Percentiles rank a stretch among this genome's conserved stretches.
Conservation (phyloP, 1,140 invertebrate species). For the Drosophila seguyi region DNA sequence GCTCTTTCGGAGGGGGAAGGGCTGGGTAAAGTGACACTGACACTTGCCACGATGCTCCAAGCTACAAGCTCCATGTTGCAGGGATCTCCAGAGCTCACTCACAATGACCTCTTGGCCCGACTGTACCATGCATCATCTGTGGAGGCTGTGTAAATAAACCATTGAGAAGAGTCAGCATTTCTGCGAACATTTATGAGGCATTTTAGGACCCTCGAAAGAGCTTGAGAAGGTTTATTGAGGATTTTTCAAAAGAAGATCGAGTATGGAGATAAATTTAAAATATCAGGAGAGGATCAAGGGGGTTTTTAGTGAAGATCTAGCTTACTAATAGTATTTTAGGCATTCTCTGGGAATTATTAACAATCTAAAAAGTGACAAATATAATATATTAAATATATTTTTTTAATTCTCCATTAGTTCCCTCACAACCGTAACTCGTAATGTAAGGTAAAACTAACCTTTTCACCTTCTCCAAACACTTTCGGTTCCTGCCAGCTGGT, state of each 20-base stretch:
- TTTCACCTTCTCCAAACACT: background rate
- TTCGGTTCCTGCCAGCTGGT: constrained; percentile 42
- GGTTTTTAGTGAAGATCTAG: too few relatives aligned
- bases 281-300: background rate
- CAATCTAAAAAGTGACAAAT: background rate
- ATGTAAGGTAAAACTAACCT: too few relatives aligned
- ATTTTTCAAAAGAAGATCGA: background rate
- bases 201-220: background rate
- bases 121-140: constrained; percentile 34
- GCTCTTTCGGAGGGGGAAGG: background rate
- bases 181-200: constrained; percentile 11
- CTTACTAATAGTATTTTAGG: background rate
- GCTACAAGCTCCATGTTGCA: background rate
- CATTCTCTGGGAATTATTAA: background rate
- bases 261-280: background rate
- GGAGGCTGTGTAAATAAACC: constrained; percentile 1
- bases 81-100: constrained; percentile 12
- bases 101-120: constrained; percentile 18
- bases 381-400: background rate
- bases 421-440: background rate
- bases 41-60: constrained; percentile 18
- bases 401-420: background rate
- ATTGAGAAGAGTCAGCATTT: background rate
- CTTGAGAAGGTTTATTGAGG: background rate
- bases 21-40: background rate